These are phyloP conservation scores for Enteromius thamalakanensis DNA, from an alignment of 2,797 vertebrate genomes.

Conservation along the genomic window DNA sequence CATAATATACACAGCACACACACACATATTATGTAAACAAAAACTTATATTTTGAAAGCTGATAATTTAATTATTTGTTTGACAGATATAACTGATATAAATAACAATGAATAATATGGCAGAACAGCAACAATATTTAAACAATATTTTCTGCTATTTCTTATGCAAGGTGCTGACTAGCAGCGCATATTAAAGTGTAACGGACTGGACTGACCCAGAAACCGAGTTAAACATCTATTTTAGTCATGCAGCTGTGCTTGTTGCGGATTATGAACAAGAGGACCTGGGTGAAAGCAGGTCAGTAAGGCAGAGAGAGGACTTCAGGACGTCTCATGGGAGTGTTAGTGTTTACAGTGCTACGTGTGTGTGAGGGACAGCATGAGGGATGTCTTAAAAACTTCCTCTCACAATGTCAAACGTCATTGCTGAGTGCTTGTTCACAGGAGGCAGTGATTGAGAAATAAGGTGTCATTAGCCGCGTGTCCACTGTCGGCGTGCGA, in stretches of 20 bases:
- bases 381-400: neutral
- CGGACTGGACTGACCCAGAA: constrained; percentile 67
- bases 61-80: too few species aligned
- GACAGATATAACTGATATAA: too few species aligned
- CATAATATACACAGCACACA: too few species aligned
- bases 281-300: constrained; percentile 76
- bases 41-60: too few species aligned
- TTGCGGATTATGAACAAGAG: constrained; percentile 68
- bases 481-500: too few species aligned
- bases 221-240: constrained; percentile 69
- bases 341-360: neutral
- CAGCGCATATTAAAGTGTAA: constrained; percentile 48
- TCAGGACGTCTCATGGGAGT: constrained; percentile 43
- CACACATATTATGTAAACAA: too few species aligned
- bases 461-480: neutral
- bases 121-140: too few species aligned
- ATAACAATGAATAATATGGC: too few species aligned
- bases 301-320: constrained; percentile 63
- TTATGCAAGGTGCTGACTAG: constrained; percentile 69
- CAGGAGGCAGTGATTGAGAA: neutral
- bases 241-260: constrained; percentile 71
- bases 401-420: neutral
- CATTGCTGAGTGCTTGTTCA: neutral
- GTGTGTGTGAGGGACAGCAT: neutral
- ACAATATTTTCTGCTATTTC: neutral